These are phyloP conservation scores for Crotalus viridis DNA, from an alignment of 2,113 vertebrate genomes.

Conservation along the genomic window DNA sequence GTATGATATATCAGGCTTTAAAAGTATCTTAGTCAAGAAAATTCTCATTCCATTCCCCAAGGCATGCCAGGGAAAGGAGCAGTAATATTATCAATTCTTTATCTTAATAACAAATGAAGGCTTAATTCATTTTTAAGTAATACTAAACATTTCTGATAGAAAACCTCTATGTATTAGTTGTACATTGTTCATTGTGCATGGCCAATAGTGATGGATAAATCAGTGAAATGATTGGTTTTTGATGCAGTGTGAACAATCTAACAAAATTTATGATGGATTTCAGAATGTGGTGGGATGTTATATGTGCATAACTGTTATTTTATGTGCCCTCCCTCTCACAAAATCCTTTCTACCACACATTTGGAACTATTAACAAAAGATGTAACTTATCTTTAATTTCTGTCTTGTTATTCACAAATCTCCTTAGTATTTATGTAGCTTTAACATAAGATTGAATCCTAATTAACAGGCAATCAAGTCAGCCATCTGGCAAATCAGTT, in stretches of 20 bases:
- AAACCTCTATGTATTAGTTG: not conserved
- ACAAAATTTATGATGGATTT: not conserved
- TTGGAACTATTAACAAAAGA: not conserved
- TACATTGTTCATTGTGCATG: not conserved
- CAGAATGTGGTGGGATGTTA: not conserved
- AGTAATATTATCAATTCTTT: not conserved
- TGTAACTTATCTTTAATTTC: not conserved
- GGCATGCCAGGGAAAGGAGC: no score
- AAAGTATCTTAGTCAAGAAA: not conserved
- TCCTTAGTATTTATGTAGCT: not conserved
- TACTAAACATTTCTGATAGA: not conserved
- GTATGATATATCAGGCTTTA: not conserved
- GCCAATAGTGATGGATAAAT: not conserved
- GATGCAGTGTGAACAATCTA: not conserved
- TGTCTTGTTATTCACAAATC: not conserved
- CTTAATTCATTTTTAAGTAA: not conserved
- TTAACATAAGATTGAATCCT: slow-evolving; percentile 1
- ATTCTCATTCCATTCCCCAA: not conserved
- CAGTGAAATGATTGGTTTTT: not conserved
- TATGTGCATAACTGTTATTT: not conserved
- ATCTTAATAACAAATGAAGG: not conserved
- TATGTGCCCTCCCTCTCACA: not conserved
- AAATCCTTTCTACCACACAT: not conserved
- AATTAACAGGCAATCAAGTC: not conserved
- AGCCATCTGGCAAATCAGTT: not conserved